phyloP scores from a whole-genome alignment of 2,113 vertebrate species.

The Lasiurus borealis region DNA sequence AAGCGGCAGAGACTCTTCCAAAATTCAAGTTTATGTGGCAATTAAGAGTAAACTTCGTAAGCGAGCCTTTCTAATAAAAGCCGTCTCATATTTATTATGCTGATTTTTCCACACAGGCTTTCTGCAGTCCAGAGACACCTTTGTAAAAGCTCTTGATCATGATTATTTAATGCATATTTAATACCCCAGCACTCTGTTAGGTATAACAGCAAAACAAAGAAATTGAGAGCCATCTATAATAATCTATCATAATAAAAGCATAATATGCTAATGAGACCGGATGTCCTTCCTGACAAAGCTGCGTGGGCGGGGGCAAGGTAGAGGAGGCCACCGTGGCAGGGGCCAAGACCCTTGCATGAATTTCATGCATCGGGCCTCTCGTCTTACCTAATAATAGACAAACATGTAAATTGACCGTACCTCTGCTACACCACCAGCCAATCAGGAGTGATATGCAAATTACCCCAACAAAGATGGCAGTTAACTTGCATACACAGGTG shows the following conservation, averaged over 20 bases:
- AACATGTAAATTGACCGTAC: no score
- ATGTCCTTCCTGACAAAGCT: no score
- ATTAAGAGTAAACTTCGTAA: neutral
- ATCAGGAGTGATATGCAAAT: no score
- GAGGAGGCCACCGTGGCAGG: accelerated
- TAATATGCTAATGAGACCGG: no score
- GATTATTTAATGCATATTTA: neutral
- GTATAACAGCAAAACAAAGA: neutral
- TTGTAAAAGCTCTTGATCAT: neutral
- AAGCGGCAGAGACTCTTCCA: neutral
- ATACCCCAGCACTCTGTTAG: neutral
- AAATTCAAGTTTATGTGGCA: neutral
- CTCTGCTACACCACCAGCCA: no score
- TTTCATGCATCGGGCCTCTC: no score
- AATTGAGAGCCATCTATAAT: neutral
- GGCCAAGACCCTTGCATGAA: no score
- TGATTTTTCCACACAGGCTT: neutral
- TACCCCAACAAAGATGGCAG: no score
- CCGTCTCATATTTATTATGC: neutral
- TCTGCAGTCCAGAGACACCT: neutral
- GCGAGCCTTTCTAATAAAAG: neutral
- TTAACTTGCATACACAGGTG: no score
- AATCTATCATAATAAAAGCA: no score
- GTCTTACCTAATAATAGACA: no score
- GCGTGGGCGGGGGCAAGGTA: no score